Base-by-base conservation (phyloP, 1,140 invertebrate genomes). In the Diabrotica virgifera region DNA sequence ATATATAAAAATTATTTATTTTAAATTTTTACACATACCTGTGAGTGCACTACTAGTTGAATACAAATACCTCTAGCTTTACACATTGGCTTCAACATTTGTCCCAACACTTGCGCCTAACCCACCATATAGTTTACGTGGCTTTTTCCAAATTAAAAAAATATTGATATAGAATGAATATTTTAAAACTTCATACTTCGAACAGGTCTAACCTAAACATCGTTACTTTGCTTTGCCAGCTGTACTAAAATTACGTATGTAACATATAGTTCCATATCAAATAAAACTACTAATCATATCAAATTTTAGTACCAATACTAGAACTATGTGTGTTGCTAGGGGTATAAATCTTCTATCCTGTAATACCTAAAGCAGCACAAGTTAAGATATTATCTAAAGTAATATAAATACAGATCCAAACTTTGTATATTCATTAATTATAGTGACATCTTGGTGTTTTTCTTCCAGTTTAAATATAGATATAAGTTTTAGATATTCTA, bases 401-500 rank as follows among this genome's bases (percentile, higher is more conserved):
- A 35, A 53, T 62, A 54, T 62, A 24, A 61, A 52, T 24, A 24
- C 13, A 51, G 11, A 13, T 51, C 52, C 2, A 54, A 46, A 62
- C 36, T 37, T 37, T 54, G 13, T 60, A 60, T 51, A 58, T 58
- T 37, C n/a, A 65, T 52, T 65, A 63, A 66, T 65, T 62, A 64
- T 68, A 70, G 69, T 65, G 69, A 68, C 65, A 68, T 68, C 67
- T 60, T 60, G 59, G 46, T 60, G 50, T 60, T 52, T 63, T 68
- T 70, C 69, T 70, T 70, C 69, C 69, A 63, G 66, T 65, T 61
- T 68, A 68, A 62, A 61, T 68, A 65, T 40, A 59, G 59, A 61
- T 46, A 59, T 70, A 70, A 64, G 63, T 65, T 78, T 77, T 57
- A 82, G 75, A 74, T 81, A 66, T 80, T 82, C 69, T 74, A 81